These are phyloP conservation scores for Macrochelys suwanniensis DNA, from an alignment of 2,797 vertebrate species.

Conservation along the genomic window DNA sequence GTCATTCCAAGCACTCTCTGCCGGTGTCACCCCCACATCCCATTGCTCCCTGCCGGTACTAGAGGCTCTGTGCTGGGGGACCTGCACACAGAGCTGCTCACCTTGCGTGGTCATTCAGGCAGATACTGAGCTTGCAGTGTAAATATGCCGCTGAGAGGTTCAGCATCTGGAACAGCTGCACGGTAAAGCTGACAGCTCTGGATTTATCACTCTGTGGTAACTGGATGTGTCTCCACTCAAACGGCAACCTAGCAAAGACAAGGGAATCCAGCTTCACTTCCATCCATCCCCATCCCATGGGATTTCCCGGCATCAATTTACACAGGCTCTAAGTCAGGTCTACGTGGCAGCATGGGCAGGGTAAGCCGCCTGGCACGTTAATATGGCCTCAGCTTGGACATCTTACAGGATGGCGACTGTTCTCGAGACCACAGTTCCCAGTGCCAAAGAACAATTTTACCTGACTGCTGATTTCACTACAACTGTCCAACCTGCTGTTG, in stretches of 20 bases:
- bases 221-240: constrained; percentile 77
- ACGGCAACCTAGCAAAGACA: constrained; percentile 60
- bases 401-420: not conserved
- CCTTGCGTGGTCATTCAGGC: constrained; percentile 73
- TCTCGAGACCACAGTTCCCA: not conserved
- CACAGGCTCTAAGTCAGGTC: not conserved
- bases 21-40: not conserved
- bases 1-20: too few relatives aligned
- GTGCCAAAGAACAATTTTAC: not conserved
- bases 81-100: constrained; percentile 76
- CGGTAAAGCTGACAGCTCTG: constrained; percentile 81
- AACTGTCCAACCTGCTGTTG: not conserved
- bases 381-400: too few relatives aligned
- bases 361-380: not conserved
- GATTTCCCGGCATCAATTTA: not conserved
- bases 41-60: not conserved
- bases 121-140: constrained; percentile 84
- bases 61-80: accelerated
- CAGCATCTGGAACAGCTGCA: constrained; percentile 89
- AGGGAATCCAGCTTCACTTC: not conserved
- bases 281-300: not conserved
- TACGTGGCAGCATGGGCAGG: accelerated
- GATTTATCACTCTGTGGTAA: constrained; percentile 77
- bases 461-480: not conserved
- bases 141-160: constrained; percentile 85